These are phyloP conservation scores for Microcebus murinus DNA, from an alignment of 2,113 vertebrate genomes.

Conservation along the genomic window DNA sequence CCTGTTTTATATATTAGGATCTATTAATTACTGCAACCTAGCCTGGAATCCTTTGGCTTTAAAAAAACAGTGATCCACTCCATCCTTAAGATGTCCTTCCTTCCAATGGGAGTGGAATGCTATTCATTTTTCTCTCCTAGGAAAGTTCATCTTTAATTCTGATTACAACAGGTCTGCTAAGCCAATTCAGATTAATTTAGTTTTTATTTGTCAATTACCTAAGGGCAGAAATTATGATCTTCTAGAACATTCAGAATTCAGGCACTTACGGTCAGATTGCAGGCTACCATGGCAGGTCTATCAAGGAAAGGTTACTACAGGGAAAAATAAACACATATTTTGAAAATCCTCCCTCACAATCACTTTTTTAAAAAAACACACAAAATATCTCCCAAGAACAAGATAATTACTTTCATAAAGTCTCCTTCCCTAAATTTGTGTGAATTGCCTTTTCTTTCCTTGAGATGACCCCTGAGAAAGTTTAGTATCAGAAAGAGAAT, in stretches of 20 bases:
- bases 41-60: background rate
- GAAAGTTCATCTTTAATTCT: background rate
- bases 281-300: background rate
- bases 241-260: background rate
- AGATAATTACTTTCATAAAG: background rate
- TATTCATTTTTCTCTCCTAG: background rate
- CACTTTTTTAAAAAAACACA: background rate
- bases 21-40: background rate
- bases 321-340: background rate
- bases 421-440: background rate
- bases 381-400: background rate
- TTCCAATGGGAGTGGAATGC: background rate
- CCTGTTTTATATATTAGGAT: background rate
- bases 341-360: background rate
- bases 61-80: background rate
- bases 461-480: background rate
- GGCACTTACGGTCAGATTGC: background rate
- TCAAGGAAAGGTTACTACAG: background rate
- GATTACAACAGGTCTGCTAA: background rate
- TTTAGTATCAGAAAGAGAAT: background rate
- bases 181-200: background rate
- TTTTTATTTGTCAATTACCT: background rate
- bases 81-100: background rate
- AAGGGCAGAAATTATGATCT: background rate
- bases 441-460: background rate